Base-by-base conservation (phyloP, 2,113 vertebrate species). In the Colaptes auratus region DNA sequence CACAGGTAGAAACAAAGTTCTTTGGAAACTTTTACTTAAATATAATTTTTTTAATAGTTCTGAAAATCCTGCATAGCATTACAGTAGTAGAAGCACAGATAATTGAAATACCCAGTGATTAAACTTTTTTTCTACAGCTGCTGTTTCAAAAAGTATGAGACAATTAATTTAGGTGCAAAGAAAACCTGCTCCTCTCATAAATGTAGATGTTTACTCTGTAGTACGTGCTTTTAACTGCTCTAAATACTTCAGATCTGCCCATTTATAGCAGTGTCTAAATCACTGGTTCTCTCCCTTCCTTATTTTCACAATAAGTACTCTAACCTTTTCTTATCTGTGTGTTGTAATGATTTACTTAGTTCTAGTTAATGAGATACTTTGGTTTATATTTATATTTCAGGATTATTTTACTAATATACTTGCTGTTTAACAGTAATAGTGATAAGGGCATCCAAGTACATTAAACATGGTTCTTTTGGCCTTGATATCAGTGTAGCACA, bases 271-370 rank as follows among this genome's bases (percentile, higher is more conserved):
- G 53, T 33, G 77, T 7, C 23, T 65, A 9, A 70, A 36, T 63
- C 79, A 72, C 6, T 81, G 7, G n/a, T 80, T 71, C 55, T 81
- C 9, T 81, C 50, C 31, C 27, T 82, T 69, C 21, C 0, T 0
- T 63, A 59, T 65, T 93, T 91, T 93, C 91, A 89, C 53, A 84
- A 15, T 52, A 60, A 82, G 59, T 8, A 58, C 30, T 18, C 4
- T 93, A 72, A 73, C 4, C 63, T 85, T 78, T 85, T 56, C 81
- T 92, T 93, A 95, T 91, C 93, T 79, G 72, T 44, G 9, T 18
- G 33, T 30, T 79, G 74, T 79, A 95, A 95, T 87, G 53, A 89
- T 95, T 95, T 87, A 93, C 94, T 85, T 86, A 56, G 33, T 60
- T 82, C 74, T 75, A 75, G 91, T 91, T 95, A 91, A 89, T 92